Evolutionary conservation across 2,888 invertebrate genomes (phyloP), one percentile per base, ranked within the genome.

Genomic region (Limulus polyphemus): DNA sequence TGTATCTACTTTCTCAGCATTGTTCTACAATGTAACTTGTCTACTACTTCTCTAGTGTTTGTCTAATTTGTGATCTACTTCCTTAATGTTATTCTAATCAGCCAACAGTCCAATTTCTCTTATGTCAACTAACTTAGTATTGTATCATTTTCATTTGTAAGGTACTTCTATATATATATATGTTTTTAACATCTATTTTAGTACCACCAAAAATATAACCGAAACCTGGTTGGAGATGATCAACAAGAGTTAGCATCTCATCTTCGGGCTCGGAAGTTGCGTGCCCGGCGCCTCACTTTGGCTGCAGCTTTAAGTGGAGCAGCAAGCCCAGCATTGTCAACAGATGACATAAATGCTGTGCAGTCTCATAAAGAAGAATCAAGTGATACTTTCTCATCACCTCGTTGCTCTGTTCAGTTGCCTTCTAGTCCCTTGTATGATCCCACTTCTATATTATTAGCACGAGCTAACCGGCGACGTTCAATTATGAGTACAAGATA

Each of bases 171-270:
- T 2, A 17, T 14, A 55, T 55, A 11, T 12, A 16, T n/a, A 55
- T 5, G 1, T 16, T 14, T 55, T 16, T 14, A 16, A 12, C 11
- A 47, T 10, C 14, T 55, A 11, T 65, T 67, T 14, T 58, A 72
- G 72, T 67, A 68, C 17, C 72, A 72, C 58, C 68, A 70, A 47
- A 71, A 71, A 59, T 72, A 72, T 66, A 72, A 72, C 57, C 72
- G 69, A 13, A 72, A 72, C 59, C 65, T 72, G 56, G 69, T 72
- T 32, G 67, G 67, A 46, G 72, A 71, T 50, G 70, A 70, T 55
- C 69, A 72, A 14, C 70, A 71, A 60, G 72, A 72, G 54, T 55
- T 72, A 56, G 60, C 60, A 4, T 65, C 67, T 3, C 72, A 72
- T 55, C 65, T 72, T 12, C 69, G 69, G 47, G 62, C 67, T 12